Percentiles rank a stretch among this genome's conserved stretches.
Evolutionary conservation across 2,888 invertebrate genomes (phyloP).

Genomic region (Clivina fossor): DNA sequence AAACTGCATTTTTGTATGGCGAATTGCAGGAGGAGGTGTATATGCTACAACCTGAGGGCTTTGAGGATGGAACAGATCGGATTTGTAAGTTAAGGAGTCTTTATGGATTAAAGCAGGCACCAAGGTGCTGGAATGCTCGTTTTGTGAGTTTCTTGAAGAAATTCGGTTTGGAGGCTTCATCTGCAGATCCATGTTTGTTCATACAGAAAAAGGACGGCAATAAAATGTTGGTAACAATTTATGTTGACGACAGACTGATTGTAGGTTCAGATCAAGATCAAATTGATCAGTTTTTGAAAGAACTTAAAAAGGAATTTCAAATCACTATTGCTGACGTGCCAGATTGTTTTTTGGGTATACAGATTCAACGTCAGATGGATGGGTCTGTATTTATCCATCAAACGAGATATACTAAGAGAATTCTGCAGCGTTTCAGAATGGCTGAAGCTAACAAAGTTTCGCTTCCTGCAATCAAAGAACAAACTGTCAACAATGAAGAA

Average conservation of each 20-base stretch:
- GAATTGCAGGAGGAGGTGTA: constrained; percentile 44
- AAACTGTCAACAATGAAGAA: constrained; percentile 5
- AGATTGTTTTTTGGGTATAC: constrained; percentile 27
- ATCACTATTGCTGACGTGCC: constrained; percentile 26
- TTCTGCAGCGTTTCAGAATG: constrained; percentile 37
- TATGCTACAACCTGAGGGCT: constrained; percentile 47
- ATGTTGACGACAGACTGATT: constrained; percentile 36
- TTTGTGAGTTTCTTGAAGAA: constrained; percentile 39
- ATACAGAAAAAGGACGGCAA: too few species aligned
- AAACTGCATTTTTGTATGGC: constrained; percentile 45
- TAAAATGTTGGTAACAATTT: too few species aligned
- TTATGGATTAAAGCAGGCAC: constrained; percentile 48
- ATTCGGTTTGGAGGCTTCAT: constrained; percentile 2
- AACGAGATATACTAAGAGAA: constrained; percentile 24
- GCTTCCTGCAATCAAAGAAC: constrained; percentile 35
- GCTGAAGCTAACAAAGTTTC: constrained; percentile 38
- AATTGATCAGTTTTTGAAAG: constrained; percentile 35
- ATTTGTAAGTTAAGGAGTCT: constrained; percentile 45
- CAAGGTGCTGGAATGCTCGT: constrained; percentile 45
- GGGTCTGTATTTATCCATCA: constrained; percentile 36
- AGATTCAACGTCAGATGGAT: constrained; percentile 36
- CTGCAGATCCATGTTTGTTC: constrained; percentile 19
- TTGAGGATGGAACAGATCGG: constrained; percentile 38
- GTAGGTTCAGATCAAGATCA: constrained; percentile 29
- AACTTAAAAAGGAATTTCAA: constrained; percentile 34